Base-by-base conservation (phyloP, 2,888 invertebrate genomes). In the Tachina grossa region DNA sequence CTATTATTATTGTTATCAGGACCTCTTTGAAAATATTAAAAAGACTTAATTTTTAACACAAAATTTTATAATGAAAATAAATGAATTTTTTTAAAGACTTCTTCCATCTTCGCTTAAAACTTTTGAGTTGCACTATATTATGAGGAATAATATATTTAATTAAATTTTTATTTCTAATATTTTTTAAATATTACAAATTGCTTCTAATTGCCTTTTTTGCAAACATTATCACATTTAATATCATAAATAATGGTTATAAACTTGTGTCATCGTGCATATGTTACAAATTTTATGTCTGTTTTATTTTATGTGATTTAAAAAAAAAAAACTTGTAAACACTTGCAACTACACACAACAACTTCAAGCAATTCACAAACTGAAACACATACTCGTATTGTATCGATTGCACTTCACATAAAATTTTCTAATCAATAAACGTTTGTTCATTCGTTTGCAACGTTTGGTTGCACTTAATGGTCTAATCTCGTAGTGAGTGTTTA, bases 381-480 rank as follows among this genome's bases (percentile, higher is more conserved):
- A n/a, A 39, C n/a, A 31, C 47, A 39, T 22, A 22, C 22, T 22
- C 22, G 22, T 22, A 43, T 41, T 53, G n/a, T 31, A 57, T 49
- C 39, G 49, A 63, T 66, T 80, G 43, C 22, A 71, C 41, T 76
- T 45, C 57, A 10, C 49, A 53, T 63, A 61, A 31, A 75, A 75
- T 61, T 81, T 75, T 75, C 68, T 68, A 85, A 85, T 81, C 84
- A 81, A 85, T 78, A 81, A 81, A 72, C 77, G 74, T 81, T 77
- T 77, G 31, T 74, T 77, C 63, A 51, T 63, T 71, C 59, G 57
- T 71, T 76, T 63, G 76, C 63, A 83, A 63, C 71, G 13, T 83
- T 77, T 59, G 77, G 72, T 83, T 77, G 71, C 57, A 83, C 65
- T 77, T 76, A 72, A 83, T 83, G 65, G 65, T 57, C 71, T 77